Conservation (phyloP, 2,113 vertebrate genomes). For the Meriones unguiculatus region DNA sequence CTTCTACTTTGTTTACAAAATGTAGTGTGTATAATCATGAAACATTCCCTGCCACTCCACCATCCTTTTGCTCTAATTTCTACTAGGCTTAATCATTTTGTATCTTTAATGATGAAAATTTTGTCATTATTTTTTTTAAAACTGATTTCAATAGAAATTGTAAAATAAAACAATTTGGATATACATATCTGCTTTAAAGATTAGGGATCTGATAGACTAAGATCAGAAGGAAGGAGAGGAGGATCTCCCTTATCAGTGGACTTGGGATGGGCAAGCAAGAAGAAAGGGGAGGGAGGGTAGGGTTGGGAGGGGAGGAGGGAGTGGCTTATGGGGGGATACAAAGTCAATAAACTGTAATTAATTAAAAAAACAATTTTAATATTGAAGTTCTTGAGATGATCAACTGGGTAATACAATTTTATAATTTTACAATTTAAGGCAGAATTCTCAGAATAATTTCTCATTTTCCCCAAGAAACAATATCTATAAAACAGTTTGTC, state of each 20-base stretch:
- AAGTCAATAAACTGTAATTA: too few relatives aligned
- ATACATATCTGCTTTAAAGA: not conserved
- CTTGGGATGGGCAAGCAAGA: too few relatives aligned
- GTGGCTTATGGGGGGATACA: too few relatives aligned
- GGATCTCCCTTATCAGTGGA: too few relatives aligned
- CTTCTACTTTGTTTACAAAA: not conserved
- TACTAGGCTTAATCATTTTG: not conserved
- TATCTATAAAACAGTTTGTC: not conserved
- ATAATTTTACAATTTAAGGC: not conserved
- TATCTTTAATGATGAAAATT: not conserved
- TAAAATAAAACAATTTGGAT: not conserved
- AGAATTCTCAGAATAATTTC: not conserved
- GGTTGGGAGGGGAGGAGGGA: too few relatives aligned
- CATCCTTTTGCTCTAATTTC: rapidly evolving
- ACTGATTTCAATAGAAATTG: not conserved
- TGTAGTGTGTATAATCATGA: not conserved
- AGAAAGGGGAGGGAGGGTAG: too few relatives aligned
- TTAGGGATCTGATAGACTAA: too few relatives aligned
- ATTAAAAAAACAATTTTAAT: not conserved
- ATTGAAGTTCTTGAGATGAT: not conserved
- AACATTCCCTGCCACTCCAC: rapidly evolving
- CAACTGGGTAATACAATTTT: not conserved
- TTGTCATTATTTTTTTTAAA: not conserved
- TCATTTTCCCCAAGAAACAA: not conserved
- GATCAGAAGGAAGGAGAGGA: too few relatives aligned